Evolutionary conservation across 2,888 invertebrate species (phyloP).

Genomic region (Lypha dubia): DNA sequence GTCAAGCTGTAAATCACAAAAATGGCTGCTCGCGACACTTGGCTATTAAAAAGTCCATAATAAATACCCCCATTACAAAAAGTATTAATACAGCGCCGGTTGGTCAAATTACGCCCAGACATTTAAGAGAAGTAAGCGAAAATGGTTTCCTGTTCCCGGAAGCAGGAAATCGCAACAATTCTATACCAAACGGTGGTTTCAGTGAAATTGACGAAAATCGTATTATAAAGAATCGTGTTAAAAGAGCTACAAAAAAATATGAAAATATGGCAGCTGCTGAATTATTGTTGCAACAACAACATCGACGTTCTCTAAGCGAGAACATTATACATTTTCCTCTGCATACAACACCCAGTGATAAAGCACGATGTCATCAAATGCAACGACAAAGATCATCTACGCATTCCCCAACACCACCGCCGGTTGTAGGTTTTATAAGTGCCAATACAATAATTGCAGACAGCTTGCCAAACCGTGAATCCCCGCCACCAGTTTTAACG

Average conservation of each 20-base stretch:
- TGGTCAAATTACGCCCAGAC: constrained; percentile 73
- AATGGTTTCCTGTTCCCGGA: constrained; percentile 78
- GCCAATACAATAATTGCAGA: constrained; percentile 84
- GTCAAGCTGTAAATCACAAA: constrained; percentile 63
- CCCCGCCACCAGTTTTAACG: constrained; percentile 81
- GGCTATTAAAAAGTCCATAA: constrained; percentile 58
- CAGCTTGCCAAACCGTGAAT: constrained; percentile 78
- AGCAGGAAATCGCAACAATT: constrained; percentile 70
- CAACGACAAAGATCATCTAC: constrained; percentile 83
- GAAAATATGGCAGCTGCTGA: constrained; percentile 80
- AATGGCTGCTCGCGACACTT: constrained; percentile 73
- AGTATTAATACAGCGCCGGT: constrained; percentile 75
- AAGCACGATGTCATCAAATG: constrained; percentile 89
- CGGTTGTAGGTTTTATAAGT: constrained; percentile 70
- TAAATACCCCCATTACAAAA: constrained; percentile 45
- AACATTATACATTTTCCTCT: constrained; percentile 86
- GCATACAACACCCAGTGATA: constrained; percentile 88
- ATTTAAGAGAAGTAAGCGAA: constrained; percentile 76
- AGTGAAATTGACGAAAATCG: constrained; percentile 78
- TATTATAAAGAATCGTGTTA: constrained; percentile 80
- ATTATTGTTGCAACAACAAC: constrained; percentile 85
- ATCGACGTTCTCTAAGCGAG: constrained; percentile 90
- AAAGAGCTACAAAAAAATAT: constrained; percentile 81
- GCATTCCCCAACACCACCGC: constrained; percentile 81
- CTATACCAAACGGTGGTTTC: constrained; percentile 76